Percentiles rank a stretch among this genome's conserved stretches.
These are phyloP conservation scores for Agelas oroides DNA, from an alignment of 37 sponge, comb jelly and placozoan species.

Conservation along the genomic window DNA sequence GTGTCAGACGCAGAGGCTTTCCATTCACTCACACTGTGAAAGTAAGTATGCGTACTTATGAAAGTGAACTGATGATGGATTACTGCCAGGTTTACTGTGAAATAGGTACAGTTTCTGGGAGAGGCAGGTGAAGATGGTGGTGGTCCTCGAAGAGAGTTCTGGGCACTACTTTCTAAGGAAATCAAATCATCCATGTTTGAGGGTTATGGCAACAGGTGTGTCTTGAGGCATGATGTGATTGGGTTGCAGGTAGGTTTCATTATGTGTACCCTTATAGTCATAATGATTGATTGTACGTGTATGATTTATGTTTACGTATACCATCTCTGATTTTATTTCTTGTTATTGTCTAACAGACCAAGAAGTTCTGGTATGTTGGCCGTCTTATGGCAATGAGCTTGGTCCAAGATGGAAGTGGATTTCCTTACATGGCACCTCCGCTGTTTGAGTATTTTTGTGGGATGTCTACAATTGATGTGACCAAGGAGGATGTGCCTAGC, in stretches of 20 bases:
- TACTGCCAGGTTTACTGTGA: background rate
- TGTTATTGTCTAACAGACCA: background rate
- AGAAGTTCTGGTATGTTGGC: background rate
- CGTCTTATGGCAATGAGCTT: background rate
- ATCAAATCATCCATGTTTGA: background rate
- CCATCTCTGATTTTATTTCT: background rate
- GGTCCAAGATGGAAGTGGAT: slow-evolving; percentile 5
- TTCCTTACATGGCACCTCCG: background rate
- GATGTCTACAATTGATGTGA: too few relatives aligned
- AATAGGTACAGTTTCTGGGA: slow-evolving; percentile 9
- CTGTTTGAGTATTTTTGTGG: slow-evolving; percentile 10
- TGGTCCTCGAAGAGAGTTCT: slow-evolving; percentile 30
- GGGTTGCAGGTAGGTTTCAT: background rate
- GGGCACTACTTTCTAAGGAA: background rate
- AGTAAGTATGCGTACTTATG: too few relatives aligned
- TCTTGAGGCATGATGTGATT: background rate
- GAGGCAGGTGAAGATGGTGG: slow-evolving; percentile 15
- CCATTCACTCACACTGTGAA: too few relatives aligned
- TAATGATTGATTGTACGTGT: too few relatives aligned
- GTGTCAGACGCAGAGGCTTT: too few relatives aligned
- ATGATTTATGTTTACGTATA: too few relatives aligned
- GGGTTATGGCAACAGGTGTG: background rate
- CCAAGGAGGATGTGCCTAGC: too few relatives aligned
- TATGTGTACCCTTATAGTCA: too few relatives aligned
- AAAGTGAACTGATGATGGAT: background rate